These are phyloP conservation scores for Parnassius mnemosyne DNA, from an alignment of 2,888 invertebrate species.

Conservation along the genomic window DNA sequence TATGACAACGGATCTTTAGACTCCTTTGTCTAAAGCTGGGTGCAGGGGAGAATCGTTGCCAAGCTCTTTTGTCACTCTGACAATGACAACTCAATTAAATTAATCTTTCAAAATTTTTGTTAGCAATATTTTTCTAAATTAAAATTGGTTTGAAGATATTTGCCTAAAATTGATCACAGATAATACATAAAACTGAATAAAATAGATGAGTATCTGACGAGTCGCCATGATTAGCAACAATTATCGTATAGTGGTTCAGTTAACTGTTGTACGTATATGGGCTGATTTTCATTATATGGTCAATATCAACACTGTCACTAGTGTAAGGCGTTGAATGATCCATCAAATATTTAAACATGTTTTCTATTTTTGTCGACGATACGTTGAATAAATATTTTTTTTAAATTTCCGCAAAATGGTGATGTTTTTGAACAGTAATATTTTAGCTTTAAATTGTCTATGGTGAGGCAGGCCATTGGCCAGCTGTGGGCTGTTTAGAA, in stretches of 20 bases:
- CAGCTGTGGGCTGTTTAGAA: too few species aligned
- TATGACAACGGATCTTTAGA: too few species aligned
- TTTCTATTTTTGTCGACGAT: too few species aligned
- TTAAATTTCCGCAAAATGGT: too few species aligned
- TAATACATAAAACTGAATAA: constrained; percentile 6
- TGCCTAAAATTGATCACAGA: constrained; percentile 7
- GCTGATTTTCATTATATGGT: constrained; percentile 6
- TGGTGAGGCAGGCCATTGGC: too few species aligned
- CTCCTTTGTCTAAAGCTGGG: too few species aligned
- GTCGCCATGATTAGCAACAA: constrained; percentile 6
- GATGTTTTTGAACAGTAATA: too few species aligned
- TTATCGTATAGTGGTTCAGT: constrained; percentile 14
- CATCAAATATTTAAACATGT: constrained; percentile 7
- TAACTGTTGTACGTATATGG: constrained; percentile 7
- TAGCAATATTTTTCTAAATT: not conserved
- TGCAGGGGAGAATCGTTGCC: too few species aligned
- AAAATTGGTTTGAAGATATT: constrained; percentile 2
- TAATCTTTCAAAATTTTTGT: not conserved
- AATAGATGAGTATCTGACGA: constrained; percentile 1
- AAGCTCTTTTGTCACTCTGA: too few species aligned
- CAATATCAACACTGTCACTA: not conserved
- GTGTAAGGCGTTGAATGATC: not conserved
- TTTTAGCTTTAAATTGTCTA: too few species aligned
- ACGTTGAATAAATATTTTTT: too few species aligned
- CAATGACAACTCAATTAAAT: not conserved